Evolutionary conservation across 2,888 invertebrate genomes (phyloP), one percentile per base, ranked within the genome.

Genomic region (Phalera bucephala): DNA sequence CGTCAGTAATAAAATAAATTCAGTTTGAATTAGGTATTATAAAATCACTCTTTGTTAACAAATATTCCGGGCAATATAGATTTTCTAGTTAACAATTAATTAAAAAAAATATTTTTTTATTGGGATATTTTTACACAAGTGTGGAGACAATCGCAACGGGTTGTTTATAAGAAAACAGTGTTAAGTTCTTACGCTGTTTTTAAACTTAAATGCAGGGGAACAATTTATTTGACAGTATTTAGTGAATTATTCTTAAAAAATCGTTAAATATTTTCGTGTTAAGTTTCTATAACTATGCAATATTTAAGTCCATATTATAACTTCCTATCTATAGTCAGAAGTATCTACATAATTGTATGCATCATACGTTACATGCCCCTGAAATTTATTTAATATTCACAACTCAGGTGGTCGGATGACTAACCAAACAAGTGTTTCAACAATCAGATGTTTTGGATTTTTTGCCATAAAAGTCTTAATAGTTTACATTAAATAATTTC

Each of bases 171-270:
- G 44, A 40, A 47, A 49, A 43, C 47, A n/a, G n/a, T n/a, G n/a
- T n/a, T n/a, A n/a, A n/a, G n/a, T n/a, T n/a, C n/a, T n/a, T n/a
- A n/a, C n/a, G n/a, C n/a, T 41, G 47, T 45, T 47, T n/a, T 23
- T 39, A 41, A 46, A 42, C 14, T 43, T 37, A 27, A 53, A 40
- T n/a, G 47, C 53, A 39, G 45, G 60, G 59, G 52, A 63, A 55
- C 64, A 57, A 60, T 55, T 52, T 52, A 50, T 53, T 64, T 63
- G 53, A 56, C 61, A 64, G 61, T 63, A 64, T 64, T 63, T 43
- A 50, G 62, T 54, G 49, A 43, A 52, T 44, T 61, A 50, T 40
- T 39, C 33, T 41, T 39, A 48, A 36, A 17, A 41, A 33, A 40
- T 23, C 19, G 33, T 44, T 43, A 31, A 22, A 9, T 31, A 36